These are phyloP conservation scores for Cotesia congregata DNA, from an alignment of 2,888 invertebrate genomes.

Conservation along the genomic window DNA sequence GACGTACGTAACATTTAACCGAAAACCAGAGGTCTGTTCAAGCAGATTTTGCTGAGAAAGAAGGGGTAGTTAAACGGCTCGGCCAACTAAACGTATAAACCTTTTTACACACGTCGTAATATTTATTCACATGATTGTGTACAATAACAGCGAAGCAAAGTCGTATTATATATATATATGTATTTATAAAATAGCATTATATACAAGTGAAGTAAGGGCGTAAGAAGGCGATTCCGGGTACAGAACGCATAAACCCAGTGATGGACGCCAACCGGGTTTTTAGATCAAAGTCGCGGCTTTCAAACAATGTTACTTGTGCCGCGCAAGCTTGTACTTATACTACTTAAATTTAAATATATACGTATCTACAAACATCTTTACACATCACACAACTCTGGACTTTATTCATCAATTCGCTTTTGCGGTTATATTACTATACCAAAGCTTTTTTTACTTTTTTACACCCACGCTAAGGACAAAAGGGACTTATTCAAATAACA, in stretches of 20 bases:
- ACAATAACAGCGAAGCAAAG: background rate
- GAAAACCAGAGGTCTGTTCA: background rate
- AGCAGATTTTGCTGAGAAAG: conserved; percentile 8
- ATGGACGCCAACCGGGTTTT: conserved; percentile 62
- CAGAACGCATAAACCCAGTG: conserved; percentile 64
- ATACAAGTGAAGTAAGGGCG: background rate
- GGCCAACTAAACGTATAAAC: conserved; percentile 2
- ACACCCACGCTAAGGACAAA: conserved; percentile 50
- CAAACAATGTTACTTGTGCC: conserved; percentile 67
- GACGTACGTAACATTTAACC: conserved; percentile 23
- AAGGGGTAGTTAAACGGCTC: conserved; percentile 16
- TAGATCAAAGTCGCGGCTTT: conserved; percentile 69
- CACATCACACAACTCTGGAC: conserved; percentile 19
- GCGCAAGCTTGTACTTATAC: conserved; percentile 20
- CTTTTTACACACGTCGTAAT: conserved; percentile 18
- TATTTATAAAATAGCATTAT: conserved; percentile 22
- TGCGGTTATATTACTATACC: conserved; percentile 24
- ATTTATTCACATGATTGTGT: conserved; percentile 4
- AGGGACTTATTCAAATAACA: conserved; percentile 57
- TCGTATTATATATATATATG: conserved; percentile 13
- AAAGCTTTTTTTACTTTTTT: conserved; percentile 7
- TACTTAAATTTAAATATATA: background rate
- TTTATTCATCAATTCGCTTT: conserved; percentile 33
- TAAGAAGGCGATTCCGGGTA: conserved; percentile 56
- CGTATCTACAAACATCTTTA: conserved; percentile 1